Evolutionary conservation across 2,888 invertebrate species (phyloP), one percentile per base, ranked within the genome.

Genomic region (Polymixis flavicincta): DNA sequence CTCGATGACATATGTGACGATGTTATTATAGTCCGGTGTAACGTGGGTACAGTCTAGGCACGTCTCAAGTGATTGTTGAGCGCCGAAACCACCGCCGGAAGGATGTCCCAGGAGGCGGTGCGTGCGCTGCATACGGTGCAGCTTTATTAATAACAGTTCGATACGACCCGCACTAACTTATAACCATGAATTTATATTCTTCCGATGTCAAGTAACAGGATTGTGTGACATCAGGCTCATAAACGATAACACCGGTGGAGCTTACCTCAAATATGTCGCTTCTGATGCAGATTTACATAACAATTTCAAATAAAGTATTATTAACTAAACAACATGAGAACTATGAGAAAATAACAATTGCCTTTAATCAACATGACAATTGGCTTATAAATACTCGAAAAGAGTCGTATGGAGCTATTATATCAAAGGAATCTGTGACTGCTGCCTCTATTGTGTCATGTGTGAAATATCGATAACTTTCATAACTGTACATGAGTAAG

Each of bases 71-170:
- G 88, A 90, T 92, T 92, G 93, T 92, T 89, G 86, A 89, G 86
- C 87, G 85, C 91, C 90, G 85, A 92, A 92, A 91, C 82, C 68
- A 60, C 90, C 93, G 94, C 92, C 93, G 94, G 94, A 94, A 94
- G 94, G 94, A 94, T 92, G 93, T 92, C 91, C 92, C 91, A 77
- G 74, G 89, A 85, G 86, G 85, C 59, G 74, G 79, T 81, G 87
- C 92, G 93, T 93, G 93, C 78, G 80, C 74, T 67, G 92, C 89
- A 91, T 92, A 65, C 77, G 65, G 80, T 71, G 57, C 65, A 68
- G 71, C 74, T 77, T 79, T 66, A 75, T 86, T 85, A 84, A 70
- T 70, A 74, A 71, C 78, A 80, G 77, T 78, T 83, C 77, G 70
- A 78, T 75, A 80, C 63, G 67, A 48, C 65, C 54, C 54, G 63